phyloP scores from a whole-genome alignment of 2,113 vertebrate genomes.

The Nematolebias whitei region DNA sequence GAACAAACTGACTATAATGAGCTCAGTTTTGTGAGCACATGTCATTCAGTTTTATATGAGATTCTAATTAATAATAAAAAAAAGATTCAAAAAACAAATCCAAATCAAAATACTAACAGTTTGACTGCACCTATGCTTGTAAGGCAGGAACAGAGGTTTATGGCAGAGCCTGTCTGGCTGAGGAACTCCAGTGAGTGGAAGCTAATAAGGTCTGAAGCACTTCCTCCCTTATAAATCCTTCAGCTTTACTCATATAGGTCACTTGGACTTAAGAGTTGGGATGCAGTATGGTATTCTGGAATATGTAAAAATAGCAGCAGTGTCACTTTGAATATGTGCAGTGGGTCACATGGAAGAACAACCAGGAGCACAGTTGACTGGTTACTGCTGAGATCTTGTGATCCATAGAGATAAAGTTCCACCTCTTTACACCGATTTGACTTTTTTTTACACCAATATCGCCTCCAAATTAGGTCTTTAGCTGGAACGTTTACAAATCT shows the following conservation, averaged over 20 bases:
- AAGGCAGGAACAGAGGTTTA: neutral
- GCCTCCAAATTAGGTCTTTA: too few species aligned
- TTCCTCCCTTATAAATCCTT: slow-evolving; percentile 9
- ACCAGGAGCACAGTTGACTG: too few species aligned
- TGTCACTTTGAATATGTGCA: slow-evolving; percentile 11
- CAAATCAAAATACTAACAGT: neutral
- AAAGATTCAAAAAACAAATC: neutral
- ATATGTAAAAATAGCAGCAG: neutral
- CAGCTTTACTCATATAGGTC: slow-evolving; percentile 11
- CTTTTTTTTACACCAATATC: too few species aligned
- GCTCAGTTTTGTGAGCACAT: neutral
- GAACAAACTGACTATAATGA: slow-evolving; percentile 23
- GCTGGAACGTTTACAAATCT: too few species aligned
- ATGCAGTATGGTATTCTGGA: neutral
- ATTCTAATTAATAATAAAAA: neutral
- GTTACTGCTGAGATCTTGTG: too few species aligned
- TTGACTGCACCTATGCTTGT: neutral
- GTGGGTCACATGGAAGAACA: neutral
- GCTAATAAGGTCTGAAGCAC: slow-evolving; percentile 29
- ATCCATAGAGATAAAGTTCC: too few species aligned
- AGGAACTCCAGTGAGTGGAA: too few species aligned
- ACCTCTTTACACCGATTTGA: too few species aligned
- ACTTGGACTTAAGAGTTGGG: neutral
- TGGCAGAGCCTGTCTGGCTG: too few species aligned
- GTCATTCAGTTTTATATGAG: neutral